These are phyloP conservation scores for Prorops nasuta DNA, from an alignment of 1,140 invertebrate species.

Conservation along the genomic window DNA sequence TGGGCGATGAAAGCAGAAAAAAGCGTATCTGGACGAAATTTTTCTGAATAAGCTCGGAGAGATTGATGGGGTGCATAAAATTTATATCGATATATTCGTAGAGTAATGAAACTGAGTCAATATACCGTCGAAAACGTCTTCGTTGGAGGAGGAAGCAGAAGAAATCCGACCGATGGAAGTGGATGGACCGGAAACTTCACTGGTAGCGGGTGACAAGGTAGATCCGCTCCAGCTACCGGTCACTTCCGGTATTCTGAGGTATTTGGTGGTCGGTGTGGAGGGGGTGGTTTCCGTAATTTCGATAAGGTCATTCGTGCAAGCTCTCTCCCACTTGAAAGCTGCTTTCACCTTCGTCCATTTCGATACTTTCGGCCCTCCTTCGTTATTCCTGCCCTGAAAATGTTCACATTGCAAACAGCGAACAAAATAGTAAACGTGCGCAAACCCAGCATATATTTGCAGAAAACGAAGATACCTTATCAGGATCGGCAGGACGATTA, in stretches of 20 bases:
- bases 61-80: too few relatives aligned
- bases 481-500: not conserved
- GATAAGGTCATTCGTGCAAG: conserved; percentile 44
- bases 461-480: too few relatives aligned
- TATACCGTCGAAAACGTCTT: conserved; percentile 50
- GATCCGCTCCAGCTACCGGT: conserved; percentile 11
- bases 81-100: too few relatives aligned
- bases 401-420: too few relatives aligned
- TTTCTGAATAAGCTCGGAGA: too few relatives aligned
- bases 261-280: conserved; percentile 41
- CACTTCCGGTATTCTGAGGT: conserved; percentile 52
- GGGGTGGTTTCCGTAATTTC: conserved; percentile 23
- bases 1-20: too few relatives aligned
- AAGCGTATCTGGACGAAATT: too few relatives aligned
- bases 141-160: conserved; percentile 58
- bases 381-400: not conserved
- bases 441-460: too few relatives aligned
- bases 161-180: conserved; percentile 44
- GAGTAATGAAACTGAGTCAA: too few relatives aligned
- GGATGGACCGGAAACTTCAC: conserved; percentile 40
- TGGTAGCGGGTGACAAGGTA: conserved; percentile 16
- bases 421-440: too few relatives aligned
- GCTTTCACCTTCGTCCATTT: conserved; percentile 83
- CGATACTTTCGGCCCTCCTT: conserved; percentile 60
- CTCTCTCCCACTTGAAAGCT: conserved; percentile 74